A percentile compares a stretch with the other conserved stretches of the same genome.
Conservation (phyloP, 2,797 vertebrate genomes). For the Delichon dasypus region DNA sequence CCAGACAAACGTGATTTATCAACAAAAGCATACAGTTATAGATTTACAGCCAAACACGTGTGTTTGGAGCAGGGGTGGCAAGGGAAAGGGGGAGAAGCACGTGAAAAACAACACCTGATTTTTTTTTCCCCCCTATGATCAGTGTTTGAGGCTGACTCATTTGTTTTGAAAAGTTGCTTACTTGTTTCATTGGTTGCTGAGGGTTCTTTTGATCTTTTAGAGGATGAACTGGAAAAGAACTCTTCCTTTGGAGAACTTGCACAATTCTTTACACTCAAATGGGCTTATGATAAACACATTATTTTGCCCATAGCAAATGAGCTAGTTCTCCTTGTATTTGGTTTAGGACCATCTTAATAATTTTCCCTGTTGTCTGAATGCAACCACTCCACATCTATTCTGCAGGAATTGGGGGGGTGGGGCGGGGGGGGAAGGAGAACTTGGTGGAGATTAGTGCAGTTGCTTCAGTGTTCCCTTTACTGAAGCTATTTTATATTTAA, state of each 20-base stretch:
- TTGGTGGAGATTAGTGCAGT: not conserved
- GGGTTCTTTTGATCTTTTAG: not conserved
- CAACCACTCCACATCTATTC: not conserved
- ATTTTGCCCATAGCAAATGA: not conserved
- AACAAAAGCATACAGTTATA: not conserved
- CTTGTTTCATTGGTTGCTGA: not conserved
- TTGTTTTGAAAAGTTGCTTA: not conserved
- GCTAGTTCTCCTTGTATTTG: not conserved
- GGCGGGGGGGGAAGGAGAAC: not conserved
- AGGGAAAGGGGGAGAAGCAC: not conserved
- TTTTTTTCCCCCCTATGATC: accelerated
- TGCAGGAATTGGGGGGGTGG: not conserved
- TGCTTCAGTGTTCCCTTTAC: not conserved
- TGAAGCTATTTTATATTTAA: constrained; percentile 23
- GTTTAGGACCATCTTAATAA: not conserved
- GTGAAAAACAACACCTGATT: not conserved
- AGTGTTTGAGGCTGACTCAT: not conserved
- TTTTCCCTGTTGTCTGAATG: not conserved
- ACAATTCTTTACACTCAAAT: not conserved
- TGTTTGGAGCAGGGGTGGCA: not conserved
- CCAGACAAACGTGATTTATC: not conserved
- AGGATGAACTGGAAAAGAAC: not conserved
- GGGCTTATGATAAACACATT: not conserved
- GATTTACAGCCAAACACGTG: not conserved
- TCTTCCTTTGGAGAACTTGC: not conserved